phyloP scores from a whole-genome alignment of 2,888 invertebrate genomes.

The Rotaria socialis region DNA sequence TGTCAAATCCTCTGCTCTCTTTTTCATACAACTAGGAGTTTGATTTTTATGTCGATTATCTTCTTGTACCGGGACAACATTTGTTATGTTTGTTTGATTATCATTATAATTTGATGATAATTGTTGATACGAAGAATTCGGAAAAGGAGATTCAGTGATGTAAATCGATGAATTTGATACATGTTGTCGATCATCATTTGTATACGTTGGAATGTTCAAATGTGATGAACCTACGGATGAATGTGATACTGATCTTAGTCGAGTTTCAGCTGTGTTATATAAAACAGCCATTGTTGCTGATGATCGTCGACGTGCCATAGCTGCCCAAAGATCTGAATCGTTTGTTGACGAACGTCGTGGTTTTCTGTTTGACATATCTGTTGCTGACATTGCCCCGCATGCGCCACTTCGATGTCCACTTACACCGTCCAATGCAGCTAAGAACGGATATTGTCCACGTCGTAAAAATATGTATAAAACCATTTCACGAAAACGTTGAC shows the following conservation, averaged over 20 bases:
- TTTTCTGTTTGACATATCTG: not conserved
- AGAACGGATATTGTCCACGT: constrained; percentile 1
- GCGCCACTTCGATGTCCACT: not conserved
- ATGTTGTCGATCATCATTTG: not conserved
- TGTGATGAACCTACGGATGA: not conserved
- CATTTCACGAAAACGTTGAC: constrained; percentile 37
- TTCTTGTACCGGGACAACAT: not conserved
- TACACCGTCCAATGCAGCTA: not conserved
- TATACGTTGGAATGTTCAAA: not conserved
- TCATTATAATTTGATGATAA: not conserved
- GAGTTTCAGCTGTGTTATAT: not conserved
- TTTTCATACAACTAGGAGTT: constrained; percentile 20
- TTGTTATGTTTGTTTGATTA: not conserved
- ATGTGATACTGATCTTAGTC: not conserved
- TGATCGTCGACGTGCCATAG: constrained; percentile 2
- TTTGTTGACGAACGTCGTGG: not conserved
- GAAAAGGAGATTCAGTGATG: constrained; percentile 26
- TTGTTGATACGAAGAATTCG: constrained; percentile 5
- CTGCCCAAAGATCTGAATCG: constrained; percentile 4
- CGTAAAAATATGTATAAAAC: constrained; percentile 21
- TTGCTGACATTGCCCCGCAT: not conserved
- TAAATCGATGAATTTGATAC: not conserved
- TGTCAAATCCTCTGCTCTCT: not conserved
- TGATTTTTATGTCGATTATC: not conserved
- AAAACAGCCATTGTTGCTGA: constrained; percentile 21